Percentiles rank a stretch among this genome's conserved stretches.
These are phyloP conservation scores for Carterocephalus palaemon DNA, from an alignment of 2,888 invertebrate genomes.

Conservation along the genomic window DNA sequence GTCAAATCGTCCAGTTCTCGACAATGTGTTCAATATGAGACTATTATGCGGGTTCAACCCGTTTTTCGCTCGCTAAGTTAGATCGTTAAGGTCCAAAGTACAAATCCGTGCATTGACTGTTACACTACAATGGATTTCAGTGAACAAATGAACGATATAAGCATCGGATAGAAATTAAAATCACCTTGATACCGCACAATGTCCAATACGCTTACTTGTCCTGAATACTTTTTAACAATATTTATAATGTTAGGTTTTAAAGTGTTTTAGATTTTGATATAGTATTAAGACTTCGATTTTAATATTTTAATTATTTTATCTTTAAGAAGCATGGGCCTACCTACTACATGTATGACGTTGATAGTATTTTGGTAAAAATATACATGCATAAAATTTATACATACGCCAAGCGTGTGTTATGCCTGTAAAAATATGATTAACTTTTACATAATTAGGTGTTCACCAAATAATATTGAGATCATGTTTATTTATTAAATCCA, in stretches of 20 bases:
- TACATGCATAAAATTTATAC: neutral
- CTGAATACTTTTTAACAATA: constrained; percentile 49
- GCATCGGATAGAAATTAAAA: constrained; percentile 15
- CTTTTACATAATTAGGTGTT: constrained; percentile 2
- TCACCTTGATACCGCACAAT: constrained; percentile 52
- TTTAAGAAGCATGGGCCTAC: constrained; percentile 24
- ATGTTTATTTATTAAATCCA: constrained; percentile 11
- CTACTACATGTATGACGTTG: neutral
- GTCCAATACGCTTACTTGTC: constrained; percentile 56
- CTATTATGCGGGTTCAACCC: constrained; percentile 21
- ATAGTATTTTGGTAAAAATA: constrained; percentile 16
- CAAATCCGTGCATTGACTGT: constrained; percentile 48
- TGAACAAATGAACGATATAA: constrained; percentile 8
- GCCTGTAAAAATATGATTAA: constrained; percentile 1
- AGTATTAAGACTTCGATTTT: constrained; percentile 47
- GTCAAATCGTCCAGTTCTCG: constrained; percentile 21
- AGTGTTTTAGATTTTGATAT: constrained; percentile 43
- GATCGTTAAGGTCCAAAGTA: constrained; percentile 55
- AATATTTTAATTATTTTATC: constrained; percentile 32
- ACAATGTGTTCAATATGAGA: constrained; percentile 36
- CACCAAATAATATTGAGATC: constrained; percentile 1
- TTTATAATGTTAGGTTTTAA: constrained; percentile 44
- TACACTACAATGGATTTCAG: constrained; percentile 35
- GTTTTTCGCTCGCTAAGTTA: constrained; percentile 32
- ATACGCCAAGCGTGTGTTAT: constrained; percentile 12